Percentiles rank a stretch among this genome's conserved stretches.
phyloP scores from a whole-genome alignment of 2,113 vertebrate genomes.

The Tapirus terrestris region DNA sequence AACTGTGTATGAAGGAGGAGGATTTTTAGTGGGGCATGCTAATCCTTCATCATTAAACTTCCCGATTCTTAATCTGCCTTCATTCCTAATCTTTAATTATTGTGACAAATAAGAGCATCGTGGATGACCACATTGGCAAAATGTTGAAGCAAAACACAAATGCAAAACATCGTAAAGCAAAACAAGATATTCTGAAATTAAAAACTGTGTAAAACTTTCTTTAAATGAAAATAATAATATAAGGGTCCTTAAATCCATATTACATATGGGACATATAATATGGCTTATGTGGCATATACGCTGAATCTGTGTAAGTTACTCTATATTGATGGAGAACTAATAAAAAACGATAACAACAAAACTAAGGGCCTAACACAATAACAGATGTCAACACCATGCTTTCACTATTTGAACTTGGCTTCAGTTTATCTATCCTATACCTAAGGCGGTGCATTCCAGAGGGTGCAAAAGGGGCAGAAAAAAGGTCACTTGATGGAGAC shows the following conservation, averaged over 20 bases:
- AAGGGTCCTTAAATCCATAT: background rate
- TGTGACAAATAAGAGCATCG: background rate
- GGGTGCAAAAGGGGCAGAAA: background rate
- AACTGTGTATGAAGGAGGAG: background rate
- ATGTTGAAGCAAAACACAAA: background rate
- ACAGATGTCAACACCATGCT: background rate
- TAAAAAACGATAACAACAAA: background rate
- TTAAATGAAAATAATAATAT: slow-evolving; percentile 2
- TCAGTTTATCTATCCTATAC: background rate
- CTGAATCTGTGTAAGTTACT: background rate
- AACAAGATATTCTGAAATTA: background rate
- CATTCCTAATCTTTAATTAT: background rate
- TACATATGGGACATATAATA: background rate
- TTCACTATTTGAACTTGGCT: background rate
- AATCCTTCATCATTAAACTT: background rate
- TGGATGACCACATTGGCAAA: background rate
- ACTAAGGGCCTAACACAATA: background rate
- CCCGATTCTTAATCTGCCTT: background rate
- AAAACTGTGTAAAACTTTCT: background rate
- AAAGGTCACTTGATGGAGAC: background rate
- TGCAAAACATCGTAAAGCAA: background rate
- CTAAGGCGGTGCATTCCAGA: background rate
- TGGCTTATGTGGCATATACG: background rate
- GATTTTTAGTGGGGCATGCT: background rate
- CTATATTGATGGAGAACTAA: background rate